A percentile compares a stretch with the other conserved stretches of the same genome.
Evolutionary conservation across 2,797 vertebrate species (phyloP).

Genomic region (Hippoglossus hippoglossus): DNA sequence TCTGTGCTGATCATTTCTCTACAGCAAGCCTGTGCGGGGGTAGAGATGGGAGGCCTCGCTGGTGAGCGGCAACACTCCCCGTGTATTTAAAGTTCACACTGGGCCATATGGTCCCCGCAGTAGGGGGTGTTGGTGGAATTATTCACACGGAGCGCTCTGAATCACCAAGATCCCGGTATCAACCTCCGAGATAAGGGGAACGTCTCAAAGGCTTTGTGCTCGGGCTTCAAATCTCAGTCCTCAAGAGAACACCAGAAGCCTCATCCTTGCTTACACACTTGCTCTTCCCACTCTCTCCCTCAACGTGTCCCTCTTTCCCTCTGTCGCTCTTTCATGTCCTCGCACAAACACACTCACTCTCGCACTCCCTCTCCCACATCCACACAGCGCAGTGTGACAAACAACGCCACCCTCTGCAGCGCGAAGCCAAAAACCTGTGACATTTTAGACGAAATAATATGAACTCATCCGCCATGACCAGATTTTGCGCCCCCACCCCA

Average conservation of each 20-base stretch:
- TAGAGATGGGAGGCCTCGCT: slow-evolving; percentile 64
- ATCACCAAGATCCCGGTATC: slow-evolving; percentile 75
- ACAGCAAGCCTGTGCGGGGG: slow-evolving; percentile 54
- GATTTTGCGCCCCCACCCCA: slow-evolving; percentile 65
- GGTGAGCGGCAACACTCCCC: slow-evolving; percentile 67
- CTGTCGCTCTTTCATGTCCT: slow-evolving; percentile 56
- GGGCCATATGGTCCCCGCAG: slow-evolving; percentile 83
- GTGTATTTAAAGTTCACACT: slow-evolving; percentile 82
- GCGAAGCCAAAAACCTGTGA: slow-evolving; percentile 76
- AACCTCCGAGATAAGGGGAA: slow-evolving; percentile 75
- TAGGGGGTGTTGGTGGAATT: slow-evolving; percentile 76
- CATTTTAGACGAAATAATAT: slow-evolving; percentile 74
- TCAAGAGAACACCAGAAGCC: slow-evolving; percentile 70
- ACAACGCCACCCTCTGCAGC: slow-evolving; percentile 76
- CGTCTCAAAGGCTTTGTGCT: slow-evolving; percentile 80
- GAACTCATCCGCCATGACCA: slow-evolving; percentile 74
- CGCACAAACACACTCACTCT: slow-evolving; percentile 35
- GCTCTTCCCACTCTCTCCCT: slow-evolving; percentile 61
- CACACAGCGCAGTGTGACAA: slow-evolving; percentile 73
- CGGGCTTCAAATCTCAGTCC: slow-evolving; percentile 75
- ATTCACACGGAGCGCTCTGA: slow-evolving; percentile 76
- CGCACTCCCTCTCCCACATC: slow-evolving; percentile 61
- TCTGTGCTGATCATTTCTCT: slow-evolving; percentile 62
- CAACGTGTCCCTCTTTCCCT: slow-evolving; percentile 48
- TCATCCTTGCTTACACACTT: slow-evolving; percentile 68